Evolutionary conservation across 2,113 vertebrate genomes (phyloP).

Genomic region (Amblyopsis rosae): DNA sequence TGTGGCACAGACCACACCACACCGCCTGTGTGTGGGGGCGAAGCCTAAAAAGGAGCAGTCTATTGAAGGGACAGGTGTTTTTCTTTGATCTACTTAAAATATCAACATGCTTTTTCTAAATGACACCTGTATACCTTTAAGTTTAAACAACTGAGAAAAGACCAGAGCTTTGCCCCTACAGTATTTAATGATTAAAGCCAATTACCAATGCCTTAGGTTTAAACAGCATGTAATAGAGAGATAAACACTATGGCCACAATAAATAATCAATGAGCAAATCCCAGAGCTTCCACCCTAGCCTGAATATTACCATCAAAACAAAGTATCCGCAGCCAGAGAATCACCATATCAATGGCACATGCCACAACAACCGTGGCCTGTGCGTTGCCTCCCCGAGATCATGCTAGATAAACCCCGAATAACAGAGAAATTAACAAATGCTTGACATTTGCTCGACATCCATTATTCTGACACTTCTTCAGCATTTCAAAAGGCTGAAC

Average conservation of each 20-base stretch:
- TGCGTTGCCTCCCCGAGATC: slow-evolving; percentile 72
- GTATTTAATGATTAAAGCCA: slow-evolving; percentile 55
- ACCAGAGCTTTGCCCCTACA: slow-evolving; percentile 20
- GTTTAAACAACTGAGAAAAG: slow-evolving; percentile 22
- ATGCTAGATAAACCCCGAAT: slow-evolving; percentile 99
- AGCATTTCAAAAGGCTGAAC: slow-evolving; percentile 98
- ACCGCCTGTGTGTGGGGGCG: too few relatives aligned
- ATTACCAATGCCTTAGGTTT: slow-evolving; percentile 58
- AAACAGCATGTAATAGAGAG: slow-evolving; percentile 64
- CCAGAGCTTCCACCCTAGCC: slow-evolving; percentile 59
- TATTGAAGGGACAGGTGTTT: too few relatives aligned
- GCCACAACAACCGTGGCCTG: slow-evolving; percentile 86
- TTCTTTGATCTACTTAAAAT: too few relatives aligned
- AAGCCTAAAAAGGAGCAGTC: too few relatives aligned
- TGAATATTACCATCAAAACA: slow-evolving; percentile 80
- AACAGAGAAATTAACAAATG: slow-evolving; percentile 99
- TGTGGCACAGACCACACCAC: too few relatives aligned
- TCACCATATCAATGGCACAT: slow-evolving; percentile 99
- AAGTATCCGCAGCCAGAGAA: slow-evolving; percentile 89
- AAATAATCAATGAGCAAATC: slow-evolving; percentile 80
- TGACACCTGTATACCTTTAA: not conserved
- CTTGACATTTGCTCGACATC: slow-evolving; percentile 99
- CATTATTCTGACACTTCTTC: slow-evolving; percentile 99
- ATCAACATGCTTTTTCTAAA: not conserved
- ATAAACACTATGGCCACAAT: slow-evolving; percentile 70